Evolutionary conservation across 2,113 vertebrate genomes (phyloP), one percentile per base, ranked within the genome.

Genomic region (Clupea harengus): DNA sequence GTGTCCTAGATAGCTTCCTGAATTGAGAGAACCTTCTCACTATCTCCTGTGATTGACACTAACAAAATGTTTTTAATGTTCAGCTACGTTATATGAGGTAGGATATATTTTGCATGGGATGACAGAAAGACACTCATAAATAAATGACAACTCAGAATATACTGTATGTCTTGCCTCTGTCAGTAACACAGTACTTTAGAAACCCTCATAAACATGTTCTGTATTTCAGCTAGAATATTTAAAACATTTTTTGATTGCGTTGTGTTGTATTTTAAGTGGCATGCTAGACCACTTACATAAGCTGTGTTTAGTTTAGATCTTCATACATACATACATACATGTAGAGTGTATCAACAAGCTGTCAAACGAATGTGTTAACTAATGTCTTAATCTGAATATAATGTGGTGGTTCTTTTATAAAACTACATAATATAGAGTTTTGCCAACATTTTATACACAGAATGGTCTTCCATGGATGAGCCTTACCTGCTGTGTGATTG

Each of bases 401-500:
- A 64, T 25, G 0, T 3, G n/a, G 7, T 25, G 22, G 22, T 64
- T 64, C 4, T 8, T 22, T 64, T 75, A 11, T 75, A 75, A 28
- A 75, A 4, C 10, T 25, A 32, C 15, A 11, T 32, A 75, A 75
- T 32, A 32, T 15, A 11, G 11, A 75, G 11, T 17, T 3, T 39
- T 4, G 15, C 5, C 39, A 28, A 44, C 3, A 49, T 39, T 5
- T 39, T 39, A 39, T 15, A 39, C 10, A 15, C 72, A 44, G 28
- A 18, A 18, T 60, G 18, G 5, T 17, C 13, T 44, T 39, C 15
- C 72, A 32, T 44, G 72, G 9, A 11, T 60, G 15, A 60, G 10
- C 84, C 89, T 86, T 95, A 99, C 98, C 96, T 99, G 97, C 94
- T 99, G 98, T 13, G 96, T 96, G 90, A 99, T 97, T 81, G 98